Base-by-base conservation (phyloP, 2,113 vertebrate species). In the Anthoscopus minutus region DNA sequence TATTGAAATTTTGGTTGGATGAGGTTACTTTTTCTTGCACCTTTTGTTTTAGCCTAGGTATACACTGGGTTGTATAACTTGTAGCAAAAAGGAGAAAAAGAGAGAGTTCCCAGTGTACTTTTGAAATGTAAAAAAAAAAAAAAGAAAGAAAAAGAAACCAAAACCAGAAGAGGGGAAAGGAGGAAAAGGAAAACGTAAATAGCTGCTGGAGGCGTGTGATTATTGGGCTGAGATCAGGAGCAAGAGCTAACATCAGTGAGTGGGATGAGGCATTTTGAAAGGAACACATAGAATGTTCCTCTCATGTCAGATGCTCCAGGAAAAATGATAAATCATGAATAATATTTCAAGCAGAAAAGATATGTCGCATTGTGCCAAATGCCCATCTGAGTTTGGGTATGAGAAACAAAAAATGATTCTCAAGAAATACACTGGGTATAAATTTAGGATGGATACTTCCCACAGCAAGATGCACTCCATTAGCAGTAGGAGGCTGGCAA, bases 221-320 rank as follows among this genome's bases (percentile, higher is more conserved):
- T 95, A 94, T 89, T 95, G 96, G 89, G 89, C 96, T 94, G 93
- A 94, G 95, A 95, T 96, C 95, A 94, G 96, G 93, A 95, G 92
- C 91, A 94, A 96, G 95, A 97, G 47, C 91, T 97, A 94, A 95
- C 95, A 96, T 94, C 95, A 94, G 89, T 94, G 94, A 97, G 96
- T 96, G 95, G 94, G 95, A 94, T 95, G 94, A 97, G 62, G 78
- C 93, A 85, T 91, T 94, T 93, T 91, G 84, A 97, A 97, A 91
- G 81, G 91, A 97, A 94, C 91, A 94, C 91, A 87, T 88, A 94
- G 89, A 95, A 85, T 96, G 92, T 96, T 97, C 89, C 66, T 92
- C 94, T 85, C 93, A 85, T 97, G 93, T 96, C 94, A 95, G 84
- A 94, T 94, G 91, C 84, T 94, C 30, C 62, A 73, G 91, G 81